Base-by-base conservation (phyloP, 1,140 invertebrate genomes). In the Pseudachorutes palmiensis region DNA sequence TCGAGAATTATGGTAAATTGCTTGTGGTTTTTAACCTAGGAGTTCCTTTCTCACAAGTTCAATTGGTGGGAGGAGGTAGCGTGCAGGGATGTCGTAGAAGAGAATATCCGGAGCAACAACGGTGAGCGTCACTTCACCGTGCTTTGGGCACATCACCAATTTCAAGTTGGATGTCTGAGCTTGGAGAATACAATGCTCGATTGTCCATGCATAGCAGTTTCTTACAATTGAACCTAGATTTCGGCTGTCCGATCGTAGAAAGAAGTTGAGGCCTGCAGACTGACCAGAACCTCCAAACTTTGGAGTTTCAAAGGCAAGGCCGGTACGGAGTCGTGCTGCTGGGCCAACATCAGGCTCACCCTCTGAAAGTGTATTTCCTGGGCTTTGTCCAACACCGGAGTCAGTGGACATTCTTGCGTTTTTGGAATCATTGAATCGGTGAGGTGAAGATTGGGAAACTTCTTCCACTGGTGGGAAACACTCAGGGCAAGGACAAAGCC, bases 161-260 rank as follows among this genome's bases (percentile, higher is more conserved):
- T 83, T 83, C 66, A 86, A 83, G 78, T 91, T 91, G 0, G 36
- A 48, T 45, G 58, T 3, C 59, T 74, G 72, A 31, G 65, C 59
- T 22, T 71, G 65, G 51, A 97, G 80, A 75, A 98, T 95, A 78
- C 94, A 97, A 77, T 97, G 91, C 80, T 99, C 96, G 1, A 98
- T 88, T 82, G 93, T 89, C 90, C 89, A 86, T 55, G 77, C 77
- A 68, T 83, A 81, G 24, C 81, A 33, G 32, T 67, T 72, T 57
- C 64, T 63, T 33, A 33, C 9, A 33, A 36, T 22, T 12, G 28
- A 30, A 24, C 49, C 22, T n/a, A 65, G 24, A 24, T 24, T 55
- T 55, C 48, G 5, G n/a, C 9, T 63, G 12, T 63, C 61, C 5
- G 61, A 12, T 61, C 69, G 66, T 9, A 73, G 57, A 65, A 73